These are phyloP conservation scores for Hylyphantes graminicola DNA, from an alignment of 1,140 invertebrate genomes.

Conservation along the genomic window DNA sequence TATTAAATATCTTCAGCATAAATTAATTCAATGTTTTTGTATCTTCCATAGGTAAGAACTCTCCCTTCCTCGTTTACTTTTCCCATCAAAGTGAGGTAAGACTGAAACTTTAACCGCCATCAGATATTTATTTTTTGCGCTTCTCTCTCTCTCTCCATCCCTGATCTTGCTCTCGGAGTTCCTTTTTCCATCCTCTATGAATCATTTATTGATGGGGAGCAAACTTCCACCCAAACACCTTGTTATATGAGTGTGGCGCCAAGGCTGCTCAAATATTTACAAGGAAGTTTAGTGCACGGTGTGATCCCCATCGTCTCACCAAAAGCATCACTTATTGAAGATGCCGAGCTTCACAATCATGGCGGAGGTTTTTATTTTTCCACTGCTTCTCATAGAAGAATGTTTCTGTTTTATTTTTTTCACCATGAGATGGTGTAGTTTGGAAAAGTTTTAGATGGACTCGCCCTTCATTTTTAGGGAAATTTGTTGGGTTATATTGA, in stretches of 20 bases:
- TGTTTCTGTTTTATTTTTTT: conserved; percentile 18
- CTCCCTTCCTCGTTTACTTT: conserved; percentile 47
- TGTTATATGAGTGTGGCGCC: conserved; percentile 56
- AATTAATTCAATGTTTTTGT: background rate
- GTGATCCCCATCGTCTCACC: conserved; percentile 41
- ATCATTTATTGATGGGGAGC: conserved; percentile 60
- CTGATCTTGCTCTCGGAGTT: background rate
- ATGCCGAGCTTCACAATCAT: conserved; percentile 56
- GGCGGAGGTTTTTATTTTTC: conserved; percentile 20
- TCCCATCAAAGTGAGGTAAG: conserved; percentile 47
- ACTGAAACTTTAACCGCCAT: conserved; percentile 57
- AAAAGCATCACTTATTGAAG: conserved; percentile 58
- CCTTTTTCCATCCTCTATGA: conserved; percentile 26
- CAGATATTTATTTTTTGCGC: conserved; percentile 53
- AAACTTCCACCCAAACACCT: conserved; percentile 37
- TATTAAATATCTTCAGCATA: too few species aligned
- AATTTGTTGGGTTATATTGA: too few species aligned
- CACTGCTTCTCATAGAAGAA: background rate
- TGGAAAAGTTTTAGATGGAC: background rate
- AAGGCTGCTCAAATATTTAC: conserved; percentile 59
- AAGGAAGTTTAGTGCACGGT: conserved; percentile 49
- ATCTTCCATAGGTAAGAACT: background rate
- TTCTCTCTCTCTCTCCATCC: conserved; percentile 35
- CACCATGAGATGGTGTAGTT: background rate
- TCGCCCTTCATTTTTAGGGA: too few species aligned